Base-by-base conservation (phyloP, 2,113 vertebrate genomes). In the Pluvialis apricaria region DNA sequence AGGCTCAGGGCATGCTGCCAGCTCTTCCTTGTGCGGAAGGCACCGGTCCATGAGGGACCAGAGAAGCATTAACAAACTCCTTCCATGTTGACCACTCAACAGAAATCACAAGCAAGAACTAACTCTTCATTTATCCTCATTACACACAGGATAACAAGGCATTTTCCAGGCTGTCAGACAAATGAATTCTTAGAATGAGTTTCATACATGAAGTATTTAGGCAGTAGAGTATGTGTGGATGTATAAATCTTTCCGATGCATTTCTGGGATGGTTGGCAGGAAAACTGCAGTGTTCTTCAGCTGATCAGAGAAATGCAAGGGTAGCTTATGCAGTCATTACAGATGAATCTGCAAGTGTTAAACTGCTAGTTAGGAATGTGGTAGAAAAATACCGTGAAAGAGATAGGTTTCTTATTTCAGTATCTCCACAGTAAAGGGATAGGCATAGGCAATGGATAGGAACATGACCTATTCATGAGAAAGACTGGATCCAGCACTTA, bases 1-100 rank as follows among this genome's bases (percentile, higher is more conserved):
- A 58, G 51, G 15, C 52, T 66, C 2, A 0, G 19, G 58, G 34
- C 45, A 21, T n/a, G 25, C 22, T 85, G 40, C 21, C 78, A 76
- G 15, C 15, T 49, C 18, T 62, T 70, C 8, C 20, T 36, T 64
- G 12, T 47, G 76, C n/a, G 31, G 54, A 81, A 88, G 60, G 34
- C 47, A 71, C 26, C 1, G 1, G n/a, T n/a, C 32, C 70, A 65
- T 0, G 0, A 45, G 26, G 34, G 32, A 73, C 17, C 2, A 1
- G 62, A 51, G 13, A 36, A 90, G 4, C 17, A 73, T 75, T 47
- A 70, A 18, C 64, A 86, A 65, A 60, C 42, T 54, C 57, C n/a
- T 78, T 82, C 51, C 18, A 3, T n/a, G 47, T 10, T 73, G 64
- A 79, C n/a, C 15, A 8, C 29, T 64, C 25, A 70, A 68, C 25